Evolutionary conservation across 30 jellyfish, hydroid and myxozoan genomes (phyloP), one percentile per base, ranked within the genome.

Genomic region (Turritopsis dohrnii): DNA sequence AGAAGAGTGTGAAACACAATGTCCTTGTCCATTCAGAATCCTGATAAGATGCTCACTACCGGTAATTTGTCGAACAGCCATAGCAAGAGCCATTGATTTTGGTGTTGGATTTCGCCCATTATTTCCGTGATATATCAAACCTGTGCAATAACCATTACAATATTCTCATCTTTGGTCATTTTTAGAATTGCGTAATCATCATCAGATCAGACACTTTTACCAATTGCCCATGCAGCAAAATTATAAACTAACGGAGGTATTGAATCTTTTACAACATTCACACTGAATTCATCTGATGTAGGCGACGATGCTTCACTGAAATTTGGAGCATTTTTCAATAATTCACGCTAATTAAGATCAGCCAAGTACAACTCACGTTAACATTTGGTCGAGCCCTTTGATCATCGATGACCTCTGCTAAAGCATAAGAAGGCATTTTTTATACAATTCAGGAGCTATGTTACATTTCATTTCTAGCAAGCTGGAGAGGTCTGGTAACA

Each of bases 171-270:
- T 66, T 79, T 52, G 16, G 9, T 23, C 28, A 27, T 28, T 21
- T 71, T 13, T 19, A 19, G 0, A 25, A 72, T 25, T 21, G 30
- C 18, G 54, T 79, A 60, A n/a, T 66, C 75, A 4, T 1, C 75
- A 7, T 8, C 41, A 8, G 94, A 80, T 69, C 71, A 80, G 17
- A 66, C 89, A 0, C 88, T 71, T 41, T 54, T 31, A 16, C 93
- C 85, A 7, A 79, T 83, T 65, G 79, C 28, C 91, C 91, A 76
- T 17, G 91, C 73, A 84, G 65, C 28, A 53, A 84, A 74, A 76
- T 85, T 85, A 71, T 31, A 85, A 25, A 85, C 18, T 22, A 28
- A 31, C 79, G 23, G 54, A 53, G 85, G 89, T 85, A 85, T 79
- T 21, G 88, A 54, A 18, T 85, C 76, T 54, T 75, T 28, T 54